Conservation (phyloP, 1,140 invertebrate species). For the Dryas iulia region DNA sequence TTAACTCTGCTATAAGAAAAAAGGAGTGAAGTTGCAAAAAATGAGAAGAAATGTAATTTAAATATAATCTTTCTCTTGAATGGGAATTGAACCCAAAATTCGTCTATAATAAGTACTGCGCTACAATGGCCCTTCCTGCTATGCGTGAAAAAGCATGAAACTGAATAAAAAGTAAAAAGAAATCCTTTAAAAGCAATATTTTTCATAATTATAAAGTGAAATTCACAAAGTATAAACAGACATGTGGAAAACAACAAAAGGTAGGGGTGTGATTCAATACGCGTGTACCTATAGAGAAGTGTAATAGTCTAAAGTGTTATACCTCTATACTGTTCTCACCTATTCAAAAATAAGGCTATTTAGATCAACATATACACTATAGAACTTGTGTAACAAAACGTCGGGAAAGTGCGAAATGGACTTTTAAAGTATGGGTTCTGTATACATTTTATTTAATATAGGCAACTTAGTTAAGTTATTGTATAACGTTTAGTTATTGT, state of each 20-base stretch:
- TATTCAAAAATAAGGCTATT: background rate
- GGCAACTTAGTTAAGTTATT: too few relatives aligned
- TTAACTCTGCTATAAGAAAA: too few relatives aligned
- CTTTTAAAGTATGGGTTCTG: background rate
- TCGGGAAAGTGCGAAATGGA: background rate
- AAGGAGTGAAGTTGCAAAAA: too few relatives aligned
- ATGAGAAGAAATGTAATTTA: too few relatives aligned
- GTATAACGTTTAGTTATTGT: too few relatives aligned
- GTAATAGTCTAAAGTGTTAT: background rate
- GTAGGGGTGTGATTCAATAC: background rate
- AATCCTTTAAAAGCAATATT: too few relatives aligned
- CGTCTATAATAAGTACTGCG: too few relatives aligned
- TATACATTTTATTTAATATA: background rate
- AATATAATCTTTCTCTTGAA: too few relatives aligned
- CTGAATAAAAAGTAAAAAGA: too few relatives aligned
- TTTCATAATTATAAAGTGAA: background rate
- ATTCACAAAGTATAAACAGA: background rate
- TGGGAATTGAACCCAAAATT: too few relatives aligned
- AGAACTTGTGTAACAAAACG: background rate
- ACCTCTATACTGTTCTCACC: background rate
- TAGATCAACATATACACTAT: background rate
- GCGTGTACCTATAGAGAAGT: background rate
- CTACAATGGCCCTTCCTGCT: too few relatives aligned
- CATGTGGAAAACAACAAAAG: background rate
- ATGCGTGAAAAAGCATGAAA: too few relatives aligned